Evolutionary conservation across 30 jellyfish, hydroid and myxozoan species (phyloP), one percentile per base, ranked within the genome.

Genomic region (Aurelia aurita): DNA sequence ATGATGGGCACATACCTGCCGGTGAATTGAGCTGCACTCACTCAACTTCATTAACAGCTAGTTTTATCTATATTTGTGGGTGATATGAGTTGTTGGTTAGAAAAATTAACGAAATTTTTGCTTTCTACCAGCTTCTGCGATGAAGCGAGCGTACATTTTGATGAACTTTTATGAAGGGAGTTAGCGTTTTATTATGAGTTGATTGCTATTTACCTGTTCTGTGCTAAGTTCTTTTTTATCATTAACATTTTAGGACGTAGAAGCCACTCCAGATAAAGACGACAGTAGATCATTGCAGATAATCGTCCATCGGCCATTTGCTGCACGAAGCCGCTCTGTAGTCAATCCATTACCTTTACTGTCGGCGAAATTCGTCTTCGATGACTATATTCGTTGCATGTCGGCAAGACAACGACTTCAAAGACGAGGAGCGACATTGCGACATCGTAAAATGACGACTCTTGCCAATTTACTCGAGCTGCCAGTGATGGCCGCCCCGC

Each of bases 321-420:
- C 97, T 11, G 63, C 97, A 3, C 66, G 96, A 45, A 87, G 84
- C 88, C 79, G 91, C 34, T 65, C 91, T 9, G 91, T 91, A 5
- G 92, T 88, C 39, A 87, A 87, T 61, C 98, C 98, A 23, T 51
- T 88, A 54, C 98, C 98, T 18, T 46, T 93, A 22, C 87, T 93
- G 26, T 60, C 96, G 57, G 97, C 97, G 0, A 87, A 89, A 55
- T 93, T 93, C 87, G 86, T 93, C 1, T 93, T 93, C 64, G 98
- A 93, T 76, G 98, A 93, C 69, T 93, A 93, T 61, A 93, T 93
- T 5, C 97, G 98, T 13, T 93, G 98, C 74, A 93, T 93, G 98
- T 93, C 98, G 47, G 98, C 98, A 5, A 69, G 98, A 63, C 98
- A 93, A 46, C 96, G 98, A 15, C 90, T 93, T 10, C 98, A 93